Evolutionary conservation across 2,888 invertebrate genomes (phyloP).

Genomic region (Apeira syringaria): DNA sequence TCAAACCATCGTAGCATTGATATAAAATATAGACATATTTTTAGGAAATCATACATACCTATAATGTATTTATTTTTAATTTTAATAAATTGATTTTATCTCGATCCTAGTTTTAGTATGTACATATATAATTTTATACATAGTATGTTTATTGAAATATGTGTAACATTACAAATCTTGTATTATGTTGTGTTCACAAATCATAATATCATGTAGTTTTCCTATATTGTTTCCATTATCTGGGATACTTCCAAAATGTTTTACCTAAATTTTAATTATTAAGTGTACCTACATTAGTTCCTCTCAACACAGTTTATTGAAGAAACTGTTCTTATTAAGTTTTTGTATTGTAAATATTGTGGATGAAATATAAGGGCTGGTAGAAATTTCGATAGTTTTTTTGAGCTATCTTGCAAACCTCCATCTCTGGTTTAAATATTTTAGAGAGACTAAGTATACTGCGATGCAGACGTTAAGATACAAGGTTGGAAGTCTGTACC

Average conservation of each 20-base stretch:
- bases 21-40: slow-evolving; percentile 8
- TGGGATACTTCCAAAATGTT: no score
- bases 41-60: slow-evolving; percentile 25
- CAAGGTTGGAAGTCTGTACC: no score
- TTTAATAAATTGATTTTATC: slow-evolving; percentile 22
- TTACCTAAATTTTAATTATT: background rate
- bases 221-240: no score
- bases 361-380: slow-evolving; percentile 24
- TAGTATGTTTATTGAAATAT: no score
- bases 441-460: no score
- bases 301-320: background rate
- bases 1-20: background rate
- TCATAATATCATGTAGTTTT: background rate
- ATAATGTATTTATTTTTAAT: slow-evolving; percentile 37
- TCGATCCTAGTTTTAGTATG: slow-evolving; percentile 4
- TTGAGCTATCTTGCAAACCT: background rate
- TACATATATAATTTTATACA: no score
- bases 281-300: slow-evolving; percentile 1
- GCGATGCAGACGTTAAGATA: no score
- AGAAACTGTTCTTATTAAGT: slow-evolving; percentile 9
- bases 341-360: slow-evolving; percentile 33
- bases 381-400: slow-evolving; percentile 7
- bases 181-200: background rate
- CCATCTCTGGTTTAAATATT: no score
- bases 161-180: no score